Percentiles rank a stretch among this genome's conserved stretches.
These are phyloP conservation scores for Theristicus caerulescens DNA, from an alignment of 2,113 vertebrate genomes.

Conservation along the genomic window DNA sequence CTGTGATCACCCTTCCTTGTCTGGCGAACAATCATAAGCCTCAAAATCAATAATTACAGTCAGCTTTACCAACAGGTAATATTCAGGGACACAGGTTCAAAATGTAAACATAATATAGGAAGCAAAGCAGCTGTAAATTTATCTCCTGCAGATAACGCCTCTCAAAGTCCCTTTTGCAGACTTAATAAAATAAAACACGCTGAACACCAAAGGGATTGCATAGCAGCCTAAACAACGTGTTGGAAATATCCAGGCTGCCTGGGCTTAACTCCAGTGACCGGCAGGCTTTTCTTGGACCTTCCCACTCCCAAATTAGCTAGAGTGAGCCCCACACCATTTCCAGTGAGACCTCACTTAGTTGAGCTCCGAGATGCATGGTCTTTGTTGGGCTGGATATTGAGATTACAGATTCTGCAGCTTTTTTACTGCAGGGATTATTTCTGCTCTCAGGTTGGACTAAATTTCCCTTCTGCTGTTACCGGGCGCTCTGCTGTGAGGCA, in stretches of 20 bases:
- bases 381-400: background rate
- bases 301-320: background rate
- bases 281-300: background rate
- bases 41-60: conserved; percentile 49
- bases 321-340: fast-evolving
- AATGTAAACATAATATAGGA: conserved; percentile 48
- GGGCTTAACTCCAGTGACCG: background rate
- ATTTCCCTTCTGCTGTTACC: background rate
- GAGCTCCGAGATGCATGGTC: background rate
- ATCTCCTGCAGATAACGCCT: background rate
- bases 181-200: background rate
- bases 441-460: background rate
- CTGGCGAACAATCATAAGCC: background rate
- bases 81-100: background rate
- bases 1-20: background rate
- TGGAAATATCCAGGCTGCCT: background rate
- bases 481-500: conserved; percentile 25
- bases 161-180: conserved; percentile 40
- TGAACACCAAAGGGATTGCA: background rate
- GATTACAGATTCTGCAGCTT: conserved; percentile 15
- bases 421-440: conserved; percentile 12
- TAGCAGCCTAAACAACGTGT: background rate
- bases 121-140: conserved; percentile 35
- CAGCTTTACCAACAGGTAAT: conserved; percentile 31
- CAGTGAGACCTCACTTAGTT: background rate